These are phyloP conservation scores for Muntiacus reevesi DNA, from an alignment of 2,113 vertebrate species.

Conservation along the genomic window DNA sequence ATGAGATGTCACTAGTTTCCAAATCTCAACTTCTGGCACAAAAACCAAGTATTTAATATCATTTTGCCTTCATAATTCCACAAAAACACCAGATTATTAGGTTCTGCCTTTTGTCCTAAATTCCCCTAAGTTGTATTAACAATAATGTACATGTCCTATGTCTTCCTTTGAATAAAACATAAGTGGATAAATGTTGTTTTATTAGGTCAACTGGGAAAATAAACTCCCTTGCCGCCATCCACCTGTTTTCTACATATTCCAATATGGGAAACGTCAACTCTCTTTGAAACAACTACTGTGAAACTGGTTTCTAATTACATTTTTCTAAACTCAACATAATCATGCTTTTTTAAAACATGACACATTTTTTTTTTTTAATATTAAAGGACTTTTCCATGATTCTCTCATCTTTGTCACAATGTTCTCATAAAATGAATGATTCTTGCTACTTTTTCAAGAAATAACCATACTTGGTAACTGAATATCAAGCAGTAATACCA, in stretches of 20 bases:
- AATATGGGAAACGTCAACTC: background rate
- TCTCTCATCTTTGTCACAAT: background rate
- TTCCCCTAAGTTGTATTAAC: constrained; percentile 25
- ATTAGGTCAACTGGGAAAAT: constrained; percentile 37
- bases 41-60: constrained; percentile 22
- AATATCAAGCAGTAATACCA: background rate
- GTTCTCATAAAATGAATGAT: background rate
- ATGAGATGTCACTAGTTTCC: background rate
- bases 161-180: constrained; percentile 11
- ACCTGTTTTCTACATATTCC: constrained; percentile 33
- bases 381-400: background rate
- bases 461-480: background rate
- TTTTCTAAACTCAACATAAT: background rate
- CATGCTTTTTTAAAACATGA: background rate
- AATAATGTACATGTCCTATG: background rate
- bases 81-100: background rate
- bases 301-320: background rate
- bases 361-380: constrained; percentile 4
- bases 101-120: constrained; percentile 33
- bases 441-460: constrained; percentile 27
- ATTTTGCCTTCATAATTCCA: constrained; percentile 28
- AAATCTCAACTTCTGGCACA: constrained; percentile 24
- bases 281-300: background rate
- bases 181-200: background rate
- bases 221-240: background rate